phyloP scores from a whole-genome alignment of 2,113 vertebrate species.

The Xiphophorus maculatus region DNA sequence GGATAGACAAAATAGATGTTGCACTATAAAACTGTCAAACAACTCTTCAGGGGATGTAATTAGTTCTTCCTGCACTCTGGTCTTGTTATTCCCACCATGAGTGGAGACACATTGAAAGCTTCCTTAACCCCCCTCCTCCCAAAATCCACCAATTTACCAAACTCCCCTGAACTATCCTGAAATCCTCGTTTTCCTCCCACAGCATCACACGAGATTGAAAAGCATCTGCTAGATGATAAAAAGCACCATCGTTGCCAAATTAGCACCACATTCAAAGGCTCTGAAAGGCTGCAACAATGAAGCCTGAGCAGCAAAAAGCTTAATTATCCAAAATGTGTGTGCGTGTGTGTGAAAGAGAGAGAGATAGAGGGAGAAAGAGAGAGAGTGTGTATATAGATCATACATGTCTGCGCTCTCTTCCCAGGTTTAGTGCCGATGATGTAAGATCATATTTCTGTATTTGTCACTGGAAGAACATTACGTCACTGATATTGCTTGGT shows the following conservation, averaged over 20 bases:
- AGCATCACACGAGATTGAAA: slow-evolving; percentile 60
- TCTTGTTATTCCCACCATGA: slow-evolving; percentile 65
- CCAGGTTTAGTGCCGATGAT: slow-evolving; percentile 65
- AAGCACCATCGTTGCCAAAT: slow-evolving; percentile 72
- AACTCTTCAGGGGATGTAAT: slow-evolving; percentile 76
- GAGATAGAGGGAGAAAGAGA: slow-evolving; percentile 39
- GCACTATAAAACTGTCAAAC: slow-evolving; percentile 74
- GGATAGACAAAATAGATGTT: slow-evolving; percentile 71
- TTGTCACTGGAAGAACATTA: slow-evolving; percentile 70
- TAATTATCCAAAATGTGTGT: slow-evolving; percentile 69
- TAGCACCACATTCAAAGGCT: slow-evolving; percentile 77
- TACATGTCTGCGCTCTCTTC: slow-evolving; percentile 29
- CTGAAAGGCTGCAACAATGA: slow-evolving; percentile 78
- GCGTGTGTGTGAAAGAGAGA: slow-evolving; percentile 14
- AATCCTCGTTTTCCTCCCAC: slow-evolving; percentile 51
- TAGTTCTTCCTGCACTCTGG: slow-evolving; percentile 75
- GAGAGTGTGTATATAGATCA: slow-evolving; percentile 35
- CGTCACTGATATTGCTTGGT: slow-evolving; percentile 64
- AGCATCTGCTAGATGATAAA: slow-evolving; percentile 77
- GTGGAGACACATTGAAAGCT: slow-evolving; percentile 70
- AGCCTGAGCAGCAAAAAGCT: slow-evolving; percentile 75
- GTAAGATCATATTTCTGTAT: slow-evolving; percentile 69
- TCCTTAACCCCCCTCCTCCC: slow-evolving; percentile 53
- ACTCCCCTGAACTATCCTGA: slow-evolving; percentile 67
- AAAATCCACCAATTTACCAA: slow-evolving; percentile 63